phyloP scores from a whole-genome alignment of 2,888 invertebrate species.

The Ecdyonurus torrentis region DNA sequence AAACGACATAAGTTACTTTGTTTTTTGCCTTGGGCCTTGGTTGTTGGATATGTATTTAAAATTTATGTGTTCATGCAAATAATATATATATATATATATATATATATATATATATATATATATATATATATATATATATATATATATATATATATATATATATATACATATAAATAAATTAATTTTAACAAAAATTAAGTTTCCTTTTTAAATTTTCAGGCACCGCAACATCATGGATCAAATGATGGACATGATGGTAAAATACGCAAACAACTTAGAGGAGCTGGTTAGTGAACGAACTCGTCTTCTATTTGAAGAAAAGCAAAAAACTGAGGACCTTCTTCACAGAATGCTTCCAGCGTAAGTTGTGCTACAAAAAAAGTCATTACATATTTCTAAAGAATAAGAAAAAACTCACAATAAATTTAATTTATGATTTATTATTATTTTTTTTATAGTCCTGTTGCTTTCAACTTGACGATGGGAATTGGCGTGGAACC shows the following conservation, averaged over 20 bases:
- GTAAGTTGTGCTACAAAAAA: conserved; percentile 30
- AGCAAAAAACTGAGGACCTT: conserved; percentile 83
- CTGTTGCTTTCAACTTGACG: conserved; percentile 75
- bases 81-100: too few relatives aligned
- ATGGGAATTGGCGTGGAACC: conserved; percentile 81
- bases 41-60: too few relatives aligned
- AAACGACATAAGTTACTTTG: too few relatives aligned
- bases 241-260: conserved; percentile 97
- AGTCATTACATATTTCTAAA: not conserved
- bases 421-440: not conserved
- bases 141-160: not conserved
- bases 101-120: too few relatives aligned
- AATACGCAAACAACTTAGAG: conserved; percentile 87
- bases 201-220: conserved; percentile 31
- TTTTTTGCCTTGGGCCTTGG: too few relatives aligned
- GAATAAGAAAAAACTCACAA: not conserved
- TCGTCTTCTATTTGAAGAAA: conserved; percentile 74
- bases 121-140: not conserved
- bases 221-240: conserved; percentile 88
- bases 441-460: conserved; percentile 29
- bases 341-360: conserved; percentile 88
- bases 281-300: conserved; percentile 87
- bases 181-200: not conserved
- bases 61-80: too few relatives aligned
- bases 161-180: not conserved